These are phyloP conservation scores for Epinotia brunnichana DNA, from an alignment of 2,888 invertebrate genomes.

Conservation along the genomic window DNA sequence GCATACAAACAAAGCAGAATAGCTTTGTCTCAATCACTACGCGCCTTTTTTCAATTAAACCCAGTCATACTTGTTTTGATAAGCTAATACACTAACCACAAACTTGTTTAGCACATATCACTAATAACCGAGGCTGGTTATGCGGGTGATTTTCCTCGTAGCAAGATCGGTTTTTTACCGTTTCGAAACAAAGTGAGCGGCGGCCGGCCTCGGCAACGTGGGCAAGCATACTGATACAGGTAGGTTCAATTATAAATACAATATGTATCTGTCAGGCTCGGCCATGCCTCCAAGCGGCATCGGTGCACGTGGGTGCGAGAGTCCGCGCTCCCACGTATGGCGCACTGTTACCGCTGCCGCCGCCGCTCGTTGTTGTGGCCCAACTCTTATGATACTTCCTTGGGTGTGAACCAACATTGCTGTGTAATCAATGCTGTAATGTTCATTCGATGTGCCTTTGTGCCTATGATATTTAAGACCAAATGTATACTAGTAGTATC, in stretches of 20 bases:
- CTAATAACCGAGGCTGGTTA: conserved; percentile 7
- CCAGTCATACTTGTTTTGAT: conserved; percentile 17
- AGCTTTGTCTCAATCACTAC: neutral
- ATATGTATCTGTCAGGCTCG: neutral
- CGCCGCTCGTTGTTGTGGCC: no score
- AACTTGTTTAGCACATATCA: conserved; percentile 11
- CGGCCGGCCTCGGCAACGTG: neutral
- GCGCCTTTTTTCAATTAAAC: neutral
- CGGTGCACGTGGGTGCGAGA: no score
- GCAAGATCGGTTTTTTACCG: conserved; percentile 4
- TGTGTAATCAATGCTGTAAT: neutral
- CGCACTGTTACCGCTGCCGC: no score
- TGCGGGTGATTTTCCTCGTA: conserved; percentile 25
- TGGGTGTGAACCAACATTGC: neutral
- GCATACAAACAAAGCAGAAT: neutral
- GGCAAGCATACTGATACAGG: conserved; percentile 2
- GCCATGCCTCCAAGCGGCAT: no score
- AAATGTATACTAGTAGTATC: no score
- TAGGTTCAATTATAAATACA: neutral
- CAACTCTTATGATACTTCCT: neutral
- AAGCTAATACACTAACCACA: conserved; percentile 26
- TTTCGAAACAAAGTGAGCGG: conserved; percentile 2
- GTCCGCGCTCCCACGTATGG: no score
- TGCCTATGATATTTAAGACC: no score
- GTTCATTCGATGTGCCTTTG: neutral